A percentile compares a stretch with the other conserved stretches of the same genome.
Conservation (phyloP, 1,140 invertebrate species). For the Helicorthomorpha holstii region DNA sequence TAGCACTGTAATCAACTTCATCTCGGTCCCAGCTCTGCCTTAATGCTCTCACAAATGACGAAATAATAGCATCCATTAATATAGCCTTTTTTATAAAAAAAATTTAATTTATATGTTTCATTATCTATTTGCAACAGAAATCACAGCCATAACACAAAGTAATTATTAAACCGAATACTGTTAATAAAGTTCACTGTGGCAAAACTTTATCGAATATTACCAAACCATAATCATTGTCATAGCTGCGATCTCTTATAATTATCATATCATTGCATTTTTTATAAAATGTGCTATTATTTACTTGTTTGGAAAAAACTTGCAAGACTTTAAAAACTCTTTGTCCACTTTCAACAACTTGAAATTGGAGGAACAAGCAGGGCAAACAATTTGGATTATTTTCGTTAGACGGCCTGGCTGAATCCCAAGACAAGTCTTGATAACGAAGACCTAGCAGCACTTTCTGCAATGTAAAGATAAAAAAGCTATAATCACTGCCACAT, state of each 20-base stretch:
- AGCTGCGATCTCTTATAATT: no score
- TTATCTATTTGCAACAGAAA: no score
- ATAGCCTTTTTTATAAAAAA: conserved; percentile 36
- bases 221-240: no score
- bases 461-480: conserved; percentile 32
- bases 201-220: no score
- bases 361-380: conserved; percentile 75
- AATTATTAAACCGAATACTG: no score
- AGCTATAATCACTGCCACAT: not conserved
- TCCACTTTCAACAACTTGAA: conserved; percentile 68
- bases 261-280: no score
- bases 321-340: conserved; percentile 66
- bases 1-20: conserved; percentile 18
- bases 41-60: conserved; percentile 60
- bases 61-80: conserved; percentile 81
- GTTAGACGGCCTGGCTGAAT: conserved; percentile 65
- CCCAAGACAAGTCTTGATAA: conserved; percentile 74
- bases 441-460: conserved; percentile 62
- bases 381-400: conserved; percentile 69
- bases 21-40: conserved; percentile 28
- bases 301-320: conserved; percentile 72
- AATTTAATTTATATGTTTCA: no score
- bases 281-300: conserved; percentile 14
- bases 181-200: no score
- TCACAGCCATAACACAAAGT: no score